phyloP scores from a whole-genome alignment of 2,888 invertebrate genomes.

The Chaetogeoica ovagalla region DNA sequence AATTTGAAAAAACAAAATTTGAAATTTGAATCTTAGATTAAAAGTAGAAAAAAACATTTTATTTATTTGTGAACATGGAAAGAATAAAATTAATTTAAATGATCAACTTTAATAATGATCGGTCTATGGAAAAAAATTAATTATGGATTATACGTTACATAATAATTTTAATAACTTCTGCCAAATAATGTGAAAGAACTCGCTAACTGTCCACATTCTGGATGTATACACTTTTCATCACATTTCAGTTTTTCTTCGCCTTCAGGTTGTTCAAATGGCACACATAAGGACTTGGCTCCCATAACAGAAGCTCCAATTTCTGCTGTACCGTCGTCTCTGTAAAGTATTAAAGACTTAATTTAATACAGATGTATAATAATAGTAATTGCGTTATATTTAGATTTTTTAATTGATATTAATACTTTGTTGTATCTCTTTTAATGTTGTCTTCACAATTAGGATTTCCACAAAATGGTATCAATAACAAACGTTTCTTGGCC shows the following conservation, averaged over 20 bases:
- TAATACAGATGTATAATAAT: background rate
- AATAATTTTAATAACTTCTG: constrained; percentile 78
- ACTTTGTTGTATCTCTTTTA: constrained; percentile 92
- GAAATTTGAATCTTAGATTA: too few species aligned
- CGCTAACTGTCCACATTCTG: constrained; percentile 78
- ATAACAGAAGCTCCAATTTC: constrained; percentile 88
- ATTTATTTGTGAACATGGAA: too few species aligned
- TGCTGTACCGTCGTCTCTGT: constrained; percentile 66
- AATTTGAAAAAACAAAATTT: too few species aligned
- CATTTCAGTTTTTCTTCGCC: constrained; percentile 62
- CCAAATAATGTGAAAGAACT: constrained; percentile 91
- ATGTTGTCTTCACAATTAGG: constrained; percentile 89
- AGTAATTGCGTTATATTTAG: background rate
- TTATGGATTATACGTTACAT: too few species aligned
- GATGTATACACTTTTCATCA: constrained; percentile 81
- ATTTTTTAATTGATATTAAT: constrained; percentile 55
- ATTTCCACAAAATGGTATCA: constrained; percentile 94
- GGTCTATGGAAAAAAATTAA: too few species aligned
- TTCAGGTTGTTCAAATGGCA: constrained; percentile 84
- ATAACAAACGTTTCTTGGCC: constrained; percentile 86
- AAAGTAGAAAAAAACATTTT: too few species aligned
- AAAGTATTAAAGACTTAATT: background rate
- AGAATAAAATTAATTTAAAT: too few species aligned
- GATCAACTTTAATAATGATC: too few species aligned
- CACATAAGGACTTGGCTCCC: constrained; percentile 99